phyloP scores from a whole-genome alignment of 2,113 vertebrate genomes.

The Labrus mixtus region DNA sequence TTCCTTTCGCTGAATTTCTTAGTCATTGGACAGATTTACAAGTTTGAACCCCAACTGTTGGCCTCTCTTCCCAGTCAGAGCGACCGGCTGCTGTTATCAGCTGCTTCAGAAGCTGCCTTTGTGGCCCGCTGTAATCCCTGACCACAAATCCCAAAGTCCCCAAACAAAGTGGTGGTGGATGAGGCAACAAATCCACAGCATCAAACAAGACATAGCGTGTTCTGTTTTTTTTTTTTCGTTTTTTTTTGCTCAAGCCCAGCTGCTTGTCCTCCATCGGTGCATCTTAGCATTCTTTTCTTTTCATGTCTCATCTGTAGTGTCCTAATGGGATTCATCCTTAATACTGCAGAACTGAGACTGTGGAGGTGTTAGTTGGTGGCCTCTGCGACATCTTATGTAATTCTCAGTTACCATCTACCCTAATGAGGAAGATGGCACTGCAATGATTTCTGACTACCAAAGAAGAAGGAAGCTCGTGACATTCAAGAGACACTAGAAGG shows the following conservation, averaged over 20 bases:
- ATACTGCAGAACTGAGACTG: slow-evolving; percentile 3
- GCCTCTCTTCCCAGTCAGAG: slow-evolving; percentile 53
- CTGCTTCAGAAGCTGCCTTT: slow-evolving; percentile 71
- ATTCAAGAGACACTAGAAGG: neutral
- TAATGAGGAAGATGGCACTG: neutral
- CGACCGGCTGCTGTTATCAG: slow-evolving; percentile 66
- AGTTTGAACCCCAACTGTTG: slow-evolving; percentile 46
- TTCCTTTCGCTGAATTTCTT: slow-evolving; percentile 13
- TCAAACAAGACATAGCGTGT: slow-evolving; percentile 63
- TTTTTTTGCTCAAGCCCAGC: slow-evolving; percentile 19
- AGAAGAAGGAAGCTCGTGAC: neutral
- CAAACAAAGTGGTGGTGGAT: slow-evolving; percentile 68
- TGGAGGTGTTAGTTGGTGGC: neutral
- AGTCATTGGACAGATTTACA: slow-evolving; percentile 53
- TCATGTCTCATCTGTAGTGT: slow-evolving; percentile 51
- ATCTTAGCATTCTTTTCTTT: slow-evolving; percentile 46
- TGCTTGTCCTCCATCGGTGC: slow-evolving; percentile 42
- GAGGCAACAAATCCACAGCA: slow-evolving; percentile 74
- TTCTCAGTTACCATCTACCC: neutral
- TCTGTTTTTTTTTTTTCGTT: slow-evolving; percentile 33
- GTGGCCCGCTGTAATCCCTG: slow-evolving; percentile 69
- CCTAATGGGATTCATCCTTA: slow-evolving; percentile 22
- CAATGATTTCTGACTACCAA: neutral
- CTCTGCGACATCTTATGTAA: neutral
- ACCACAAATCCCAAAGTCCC: slow-evolving; percentile 70